Conservation (phyloP, 2,113 vertebrate genomes). For the Furnarius figulus region DNA sequence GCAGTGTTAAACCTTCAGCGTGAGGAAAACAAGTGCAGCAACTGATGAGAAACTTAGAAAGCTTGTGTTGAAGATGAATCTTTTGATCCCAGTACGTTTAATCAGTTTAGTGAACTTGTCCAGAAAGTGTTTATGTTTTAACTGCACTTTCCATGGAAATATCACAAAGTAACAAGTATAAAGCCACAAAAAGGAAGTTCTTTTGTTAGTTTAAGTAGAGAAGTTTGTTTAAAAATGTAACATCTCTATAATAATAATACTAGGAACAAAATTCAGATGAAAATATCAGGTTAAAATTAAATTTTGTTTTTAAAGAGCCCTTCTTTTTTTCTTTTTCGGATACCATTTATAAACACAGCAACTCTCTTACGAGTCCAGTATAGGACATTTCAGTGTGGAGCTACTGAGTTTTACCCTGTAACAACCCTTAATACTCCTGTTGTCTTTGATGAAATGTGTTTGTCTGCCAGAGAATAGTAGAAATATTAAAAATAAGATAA, state of each 20-base stretch:
- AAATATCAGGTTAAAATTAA: neutral
- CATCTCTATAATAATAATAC: neutral
- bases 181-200: neutral
- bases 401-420: neutral
- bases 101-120: neutral
- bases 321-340: neutral
- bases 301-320: neutral
- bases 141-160: neutral
- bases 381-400: neutral
- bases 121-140: neutral
- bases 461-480: neutral
- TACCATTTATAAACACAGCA: neutral
- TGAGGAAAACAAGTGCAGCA: neutral
- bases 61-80: neutral
- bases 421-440: neutral
- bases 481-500: neutral
- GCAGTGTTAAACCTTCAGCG: neutral
- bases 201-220: neutral
- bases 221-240: neutral
- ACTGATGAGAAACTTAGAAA: neutral
- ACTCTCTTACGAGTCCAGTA: neutral
- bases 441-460: neutral
- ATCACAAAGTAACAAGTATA: neutral
- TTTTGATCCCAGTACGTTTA: fast-evolving
- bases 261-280: neutral